These are phyloP conservation scores for Corvus cornix DNA, from an alignment of 2,113 vertebrate species.

Conservation along the genomic window DNA sequence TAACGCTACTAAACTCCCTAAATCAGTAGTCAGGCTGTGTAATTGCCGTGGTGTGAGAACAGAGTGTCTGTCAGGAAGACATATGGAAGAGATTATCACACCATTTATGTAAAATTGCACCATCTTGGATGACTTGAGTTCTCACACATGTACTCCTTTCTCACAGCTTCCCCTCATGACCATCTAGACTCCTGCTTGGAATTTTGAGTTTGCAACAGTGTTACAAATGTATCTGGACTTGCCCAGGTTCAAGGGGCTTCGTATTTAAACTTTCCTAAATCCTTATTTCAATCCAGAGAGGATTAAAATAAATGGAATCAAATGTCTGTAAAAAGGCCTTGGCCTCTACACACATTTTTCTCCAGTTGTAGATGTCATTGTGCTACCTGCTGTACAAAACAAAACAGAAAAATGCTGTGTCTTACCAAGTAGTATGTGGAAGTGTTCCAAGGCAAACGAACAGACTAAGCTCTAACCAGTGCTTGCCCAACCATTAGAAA, in stretches of 20 bases:
- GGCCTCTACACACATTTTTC: background rate
- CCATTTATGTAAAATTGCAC: background rate
- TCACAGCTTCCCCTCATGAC: background rate
- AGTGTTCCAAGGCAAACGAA: conserved; percentile 27
- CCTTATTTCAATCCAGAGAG: background rate
- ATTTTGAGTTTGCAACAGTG: background rate
- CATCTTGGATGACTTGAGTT: background rate
- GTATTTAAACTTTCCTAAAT: background rate
- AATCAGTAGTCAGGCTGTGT: background rate
- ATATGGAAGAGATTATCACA: background rate
- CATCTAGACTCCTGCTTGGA: background rate
- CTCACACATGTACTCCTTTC: background rate
- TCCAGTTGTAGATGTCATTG: background rate
- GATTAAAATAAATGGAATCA: background rate
- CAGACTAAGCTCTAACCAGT: conserved; percentile 12
- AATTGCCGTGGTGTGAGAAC: background rate
- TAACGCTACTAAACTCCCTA: background rate
- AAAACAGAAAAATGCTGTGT: background rate
- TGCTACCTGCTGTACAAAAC: conserved; percentile 6
- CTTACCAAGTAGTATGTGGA: conserved; percentile 26
- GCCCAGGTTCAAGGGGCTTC: background rate
- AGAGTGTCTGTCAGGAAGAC: background rate
- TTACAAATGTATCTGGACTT: background rate
- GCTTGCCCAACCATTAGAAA: background rate
- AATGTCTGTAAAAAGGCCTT: background rate